Base-by-base conservation (phyloP, 2,113 vertebrate species). In the Chaetodon trifascialis region DNA sequence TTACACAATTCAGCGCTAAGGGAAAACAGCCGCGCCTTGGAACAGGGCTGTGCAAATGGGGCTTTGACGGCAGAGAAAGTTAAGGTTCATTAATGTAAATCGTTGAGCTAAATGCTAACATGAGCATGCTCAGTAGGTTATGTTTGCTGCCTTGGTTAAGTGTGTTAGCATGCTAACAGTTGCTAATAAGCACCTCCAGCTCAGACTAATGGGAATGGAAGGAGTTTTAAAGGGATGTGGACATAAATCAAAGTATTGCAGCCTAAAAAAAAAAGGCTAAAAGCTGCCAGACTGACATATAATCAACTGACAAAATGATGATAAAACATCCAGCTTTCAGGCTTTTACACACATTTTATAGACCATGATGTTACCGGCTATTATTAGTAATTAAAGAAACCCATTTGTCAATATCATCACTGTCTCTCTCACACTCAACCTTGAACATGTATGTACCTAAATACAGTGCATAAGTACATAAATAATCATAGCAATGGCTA, bases 401-500 rank as follows among this genome's bases (percentile, higher is more conserved):
- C 10, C 12, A 12, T 63, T 83, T 79, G 63, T 44, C 7, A 10
- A 46, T 7, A 56, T 65, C 56, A 60, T 58, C 21, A 59, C 21
- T 25, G 38, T 55, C 76, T 56, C 52, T 30, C 56, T 30, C 80
- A 83, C 74, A 59, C 55, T 59, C 71, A 74, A 56, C 74, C 73
- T 79, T 60, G 56, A 78, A 82, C 12, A 54, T 71, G 21, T 79
- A 46, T 62, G 72, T 74, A 62, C 47, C 60, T 44, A 30, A 46
- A 44, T 11, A 42, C 40, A 42, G 72, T 65, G 38, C 17, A 47
- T 2, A 42, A 65, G 51, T 66, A 79, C 73, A 93, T 93, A 73
- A 86, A 91, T 93, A 83, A 93, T 59, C 25, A 49, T 19, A 6
- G 68, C 56, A 52, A 44, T 11, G 7, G 59, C 44, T 60, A 54